phyloP scores from a whole-genome alignment of 2,113 vertebrate genomes.

The Platichthys stellatus region DNA sequence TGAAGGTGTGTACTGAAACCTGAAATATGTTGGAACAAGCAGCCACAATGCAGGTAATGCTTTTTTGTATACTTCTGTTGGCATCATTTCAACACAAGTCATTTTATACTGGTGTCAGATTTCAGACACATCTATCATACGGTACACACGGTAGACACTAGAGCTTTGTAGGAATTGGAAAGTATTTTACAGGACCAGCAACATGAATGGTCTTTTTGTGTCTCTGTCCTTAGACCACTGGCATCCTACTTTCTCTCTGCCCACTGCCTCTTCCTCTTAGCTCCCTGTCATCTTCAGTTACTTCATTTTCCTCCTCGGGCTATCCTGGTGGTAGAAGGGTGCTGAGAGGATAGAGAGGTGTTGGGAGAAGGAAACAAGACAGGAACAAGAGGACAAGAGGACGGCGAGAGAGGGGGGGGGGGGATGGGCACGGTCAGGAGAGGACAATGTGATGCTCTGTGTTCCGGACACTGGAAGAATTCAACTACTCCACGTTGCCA shows the following conservation, averaged over 20 bases:
- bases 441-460: constrained; percentile 46
- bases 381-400: constrained; percentile 25
- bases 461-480: constrained; percentile 24
- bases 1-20: not conserved
- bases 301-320: constrained; percentile 35
- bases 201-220: constrained; percentile 54
- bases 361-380: constrained; percentile 22
- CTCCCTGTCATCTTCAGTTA: constrained; percentile 52
- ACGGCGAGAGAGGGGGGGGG: not conserved
- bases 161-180: constrained; percentile 18
- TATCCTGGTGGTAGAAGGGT: constrained; percentile 48
- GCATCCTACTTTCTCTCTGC: constrained; percentile 31
- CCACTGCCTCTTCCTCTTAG: constrained; percentile 33
- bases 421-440: constrained; percentile 14
- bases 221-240: constrained; percentile 13
- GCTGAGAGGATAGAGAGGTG: constrained; percentile 58
- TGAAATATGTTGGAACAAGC: too few species aligned
- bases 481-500: not conserved
- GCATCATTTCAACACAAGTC: constrained; percentile 15
- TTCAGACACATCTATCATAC: not conserved
- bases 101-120: not conserved
- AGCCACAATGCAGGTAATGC: not conserved
- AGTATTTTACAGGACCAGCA: constrained; percentile 9
- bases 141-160: not conserved
- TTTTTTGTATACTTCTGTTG: not conserved